Base-by-base conservation (phyloP, 2,113 vertebrate genomes). In the Pelmatolapia mariae region DNA sequence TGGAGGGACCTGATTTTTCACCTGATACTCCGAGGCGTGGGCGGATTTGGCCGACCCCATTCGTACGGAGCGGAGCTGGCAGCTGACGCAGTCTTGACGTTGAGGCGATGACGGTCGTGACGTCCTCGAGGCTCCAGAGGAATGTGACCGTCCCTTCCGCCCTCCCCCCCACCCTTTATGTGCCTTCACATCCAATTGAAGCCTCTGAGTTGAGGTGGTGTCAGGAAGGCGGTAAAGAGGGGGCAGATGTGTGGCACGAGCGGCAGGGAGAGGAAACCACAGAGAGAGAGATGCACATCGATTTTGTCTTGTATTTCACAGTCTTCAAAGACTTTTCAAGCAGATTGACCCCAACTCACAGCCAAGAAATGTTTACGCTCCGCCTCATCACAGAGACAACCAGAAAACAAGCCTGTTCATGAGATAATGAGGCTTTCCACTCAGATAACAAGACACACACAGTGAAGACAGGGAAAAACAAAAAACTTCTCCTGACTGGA, bases 241-340 rank as follows among this genome's bases (percentile, higher is more conserved):
- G 16, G 78, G 76, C 54, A 80, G 86, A 84, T 29, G 81, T 86
- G 88, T 54, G 47, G 66, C 81, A 76, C 43, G 24, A 47, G 43
- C 7, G 43, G 59, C 53, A 73, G 16, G 56, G 54, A 43, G 38
- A n/a, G 29, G 54, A 56, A 52, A 40, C 24, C 18, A 56, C 10
- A 63, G 2, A 18, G 50, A 54, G 61, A 81, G 59, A 73, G 36
- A 52, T 7, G 73, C 56, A 45, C 61, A 88, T 89, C 85, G 87
- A 90, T 86, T 91, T 86, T 80, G 61, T 87, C 89, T 85, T 85
- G 31, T 80, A 66, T 91, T 91, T 84, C 85, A 89, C 86, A 81
- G 29, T 61, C 91, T 89, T 90, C 85, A 82, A 90, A 91, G 82
- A 78, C 80, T 91, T 89, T 84, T 88, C 52, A 82, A 80, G 50